These are phyloP conservation scores for Mionectes olivaceus DNA, from an alignment of 2,797 vertebrate species.

Conservation along the genomic window DNA sequence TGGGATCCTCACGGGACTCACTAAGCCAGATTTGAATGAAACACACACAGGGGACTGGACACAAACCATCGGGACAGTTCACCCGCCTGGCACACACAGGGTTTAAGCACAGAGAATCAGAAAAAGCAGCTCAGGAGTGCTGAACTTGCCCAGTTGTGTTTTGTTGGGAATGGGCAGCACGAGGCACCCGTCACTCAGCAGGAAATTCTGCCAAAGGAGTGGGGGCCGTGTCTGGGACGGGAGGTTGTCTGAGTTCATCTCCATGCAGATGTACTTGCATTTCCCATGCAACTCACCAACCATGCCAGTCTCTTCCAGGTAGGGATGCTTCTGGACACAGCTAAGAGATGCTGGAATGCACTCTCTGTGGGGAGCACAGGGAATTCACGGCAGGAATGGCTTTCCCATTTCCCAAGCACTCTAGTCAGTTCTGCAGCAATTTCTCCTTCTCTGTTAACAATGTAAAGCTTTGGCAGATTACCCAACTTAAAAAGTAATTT, in stretches of 20 bases:
- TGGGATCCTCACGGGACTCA: neutral
- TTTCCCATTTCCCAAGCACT: neutral
- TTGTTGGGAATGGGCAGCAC: neutral
- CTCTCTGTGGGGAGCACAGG: neutral
- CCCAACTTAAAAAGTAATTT: conserved; percentile 64
- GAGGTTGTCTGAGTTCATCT: neutral
- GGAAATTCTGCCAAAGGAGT: neutral
- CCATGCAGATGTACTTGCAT: neutral
- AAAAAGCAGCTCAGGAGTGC: neutral
- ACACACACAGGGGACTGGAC: neutral
- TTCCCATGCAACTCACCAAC: neutral
- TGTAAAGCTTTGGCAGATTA: conserved; percentile 62
- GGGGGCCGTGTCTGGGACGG: neutral
- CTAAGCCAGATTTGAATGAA: neutral
- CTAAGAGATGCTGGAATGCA: neutral
- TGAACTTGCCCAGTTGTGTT: neutral
- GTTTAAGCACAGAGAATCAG: neutral
- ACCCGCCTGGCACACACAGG: neutral
- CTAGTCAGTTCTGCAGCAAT: neutral
- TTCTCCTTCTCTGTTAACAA: conserved; percentile 46
- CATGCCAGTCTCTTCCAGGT: neutral
- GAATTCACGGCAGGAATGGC: neutral
- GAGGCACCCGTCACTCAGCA: accelerated
- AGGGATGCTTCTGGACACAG: neutral
- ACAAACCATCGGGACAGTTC: neutral